phyloP scores from a whole-genome alignment of 2,888 invertebrate species.

The Petrophora chlorosata region DNA sequence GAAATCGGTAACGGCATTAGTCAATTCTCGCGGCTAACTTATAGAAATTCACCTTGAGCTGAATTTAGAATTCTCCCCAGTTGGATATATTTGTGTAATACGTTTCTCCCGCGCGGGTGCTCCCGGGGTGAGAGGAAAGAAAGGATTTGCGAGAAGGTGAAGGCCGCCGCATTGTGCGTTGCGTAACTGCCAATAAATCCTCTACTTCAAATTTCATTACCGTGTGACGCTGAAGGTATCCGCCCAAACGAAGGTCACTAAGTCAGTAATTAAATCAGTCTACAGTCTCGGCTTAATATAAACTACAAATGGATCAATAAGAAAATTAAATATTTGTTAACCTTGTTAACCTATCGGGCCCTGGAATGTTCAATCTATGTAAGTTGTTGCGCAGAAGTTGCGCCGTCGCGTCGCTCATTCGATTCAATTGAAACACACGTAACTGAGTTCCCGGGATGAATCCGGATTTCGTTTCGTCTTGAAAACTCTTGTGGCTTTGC shows the following conservation, averaged over 20 bases:
- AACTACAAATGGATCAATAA: slow-evolving; percentile 11
- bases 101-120: slow-evolving; percentile 28
- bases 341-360: slow-evolving; percentile 33
- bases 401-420: slow-evolving; percentile 45
- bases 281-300: slow-evolving; percentile 26
- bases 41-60: slow-evolving; percentile 38
- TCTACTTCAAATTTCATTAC: slow-evolving; percentile 34
- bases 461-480: slow-evolving; percentile 46
- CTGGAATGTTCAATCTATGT: slow-evolving; percentile 27
- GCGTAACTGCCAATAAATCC: slow-evolving; percentile 45
- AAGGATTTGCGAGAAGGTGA: slow-evolving; percentile 40
- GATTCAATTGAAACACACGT: slow-evolving; percentile 54
- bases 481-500: slow-evolving; percentile 39
- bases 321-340: slow-evolving; percentile 33
- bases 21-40: slow-evolving; percentile 33
- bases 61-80: slow-evolving; percentile 40
- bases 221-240: slow-evolving; percentile 18
- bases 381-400: slow-evolving; percentile 39
- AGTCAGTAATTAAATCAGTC: slow-evolving; percentile 27
- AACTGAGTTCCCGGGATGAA: slow-evolving; percentile 48
- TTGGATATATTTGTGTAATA: slow-evolving; percentile 29
- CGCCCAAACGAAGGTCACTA: slow-evolving; percentile 17
- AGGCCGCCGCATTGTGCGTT: slow-evolving; percentile 55
- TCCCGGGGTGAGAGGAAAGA: slow-evolving; percentile 25
- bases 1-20: slow-evolving; percentile 29